Evolutionary conservation across 1,140 invertebrate genomes (phyloP).

Genomic region (Procambarus virginalis): DNA sequence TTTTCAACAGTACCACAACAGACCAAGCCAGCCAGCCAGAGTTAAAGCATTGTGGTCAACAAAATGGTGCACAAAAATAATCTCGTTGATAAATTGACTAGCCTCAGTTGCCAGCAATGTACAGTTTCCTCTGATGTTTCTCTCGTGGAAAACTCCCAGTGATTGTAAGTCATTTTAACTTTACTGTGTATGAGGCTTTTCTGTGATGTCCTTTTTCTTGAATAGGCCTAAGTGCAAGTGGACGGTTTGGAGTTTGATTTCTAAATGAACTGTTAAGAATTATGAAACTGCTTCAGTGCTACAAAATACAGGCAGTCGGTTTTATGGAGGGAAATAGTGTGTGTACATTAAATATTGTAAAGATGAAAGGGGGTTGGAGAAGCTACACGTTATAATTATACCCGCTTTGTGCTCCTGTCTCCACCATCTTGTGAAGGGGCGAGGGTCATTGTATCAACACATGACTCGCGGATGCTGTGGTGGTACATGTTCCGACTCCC

Average conservation of each 20-base stretch:
- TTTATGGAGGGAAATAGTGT: not conserved
- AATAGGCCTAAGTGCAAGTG: not conserved
- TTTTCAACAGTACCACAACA: conserved; percentile 41
- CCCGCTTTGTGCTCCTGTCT: not conserved
- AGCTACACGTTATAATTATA: no score
- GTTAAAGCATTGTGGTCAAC: conserved; percentile 42
- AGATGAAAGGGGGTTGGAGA: not conserved
- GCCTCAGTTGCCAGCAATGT: conserved; percentile 42
- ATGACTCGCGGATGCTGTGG: no score
- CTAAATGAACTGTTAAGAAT: not conserved
- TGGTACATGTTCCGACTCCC: not conserved
- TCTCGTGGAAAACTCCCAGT: conserved; percentile 30
- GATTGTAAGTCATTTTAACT: conserved; percentile 27
- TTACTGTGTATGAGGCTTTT: conserved; percentile 37
- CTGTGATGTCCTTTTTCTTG: conserved; percentile 43
- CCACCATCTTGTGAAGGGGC: not conserved
- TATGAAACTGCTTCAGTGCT: conserved; percentile 8
- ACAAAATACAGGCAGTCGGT: not conserved
- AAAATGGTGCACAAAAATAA: conserved; percentile 59
- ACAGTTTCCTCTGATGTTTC: conserved; percentile 44
- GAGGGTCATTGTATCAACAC: not conserved
- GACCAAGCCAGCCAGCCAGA: conserved; percentile 11
- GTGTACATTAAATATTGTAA: conserved; percentile 9
- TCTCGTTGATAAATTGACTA: conserved; percentile 37
- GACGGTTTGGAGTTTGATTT: not conserved